These are phyloP conservation scores for Danio rerio DNA, from an alignment of 2,113 vertebrate species.

Conservation along the genomic window GRCz12tu NC_133189.1:40597501-40598000, in stretches of 20 bases:
- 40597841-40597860: slow-evolving; percentile 5
- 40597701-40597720: slow-evolving; percentile 27
- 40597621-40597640: neutral
- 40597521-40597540: slow-evolving; percentile 12
- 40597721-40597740: slow-evolving; percentile 25
- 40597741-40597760: slow-evolving; percentile 29
- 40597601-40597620: neutral
- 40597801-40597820: neutral
- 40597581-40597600: neutral
- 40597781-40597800: slow-evolving; percentile 25
- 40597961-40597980: neutral
- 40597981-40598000: slow-evolving; percentile 33
- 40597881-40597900: slow-evolving; percentile 12
- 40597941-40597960: neutral
- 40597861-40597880: neutral
- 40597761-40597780: neutral
- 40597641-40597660: slow-evolving; percentile 4
- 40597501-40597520: slow-evolving; percentile 8
- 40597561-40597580: neutral
- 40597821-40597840: neutral
- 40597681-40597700: slow-evolving; percentile 30
- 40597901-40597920: neutral
- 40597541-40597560: neutral
- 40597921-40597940: slow-evolving; percentile 21
- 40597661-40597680: neutral